A percentile compares a stretch with the other conserved stretches of the same genome.
These are phyloP conservation scores for Pygoscelis adeliae DNA, from an alignment of 2,113 vertebrate genomes.

Conservation along the genomic window DNA sequence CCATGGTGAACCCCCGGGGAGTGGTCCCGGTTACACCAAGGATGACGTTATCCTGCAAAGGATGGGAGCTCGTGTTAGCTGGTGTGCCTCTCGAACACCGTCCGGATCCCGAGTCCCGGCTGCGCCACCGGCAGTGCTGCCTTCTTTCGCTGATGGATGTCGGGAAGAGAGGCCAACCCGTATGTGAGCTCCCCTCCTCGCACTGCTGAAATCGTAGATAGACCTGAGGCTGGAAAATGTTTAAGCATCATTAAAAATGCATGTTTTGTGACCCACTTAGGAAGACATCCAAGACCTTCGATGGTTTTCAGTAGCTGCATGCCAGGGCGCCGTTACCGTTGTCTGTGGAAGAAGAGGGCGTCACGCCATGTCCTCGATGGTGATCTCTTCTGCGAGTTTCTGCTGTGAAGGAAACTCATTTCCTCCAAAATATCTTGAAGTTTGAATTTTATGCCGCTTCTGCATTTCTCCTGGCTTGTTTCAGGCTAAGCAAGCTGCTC, in stretches of 20 bases:
- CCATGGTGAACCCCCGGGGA: accelerated
- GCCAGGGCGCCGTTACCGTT: background rate
- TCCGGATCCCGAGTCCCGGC: accelerated
- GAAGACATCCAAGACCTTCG: background rate
- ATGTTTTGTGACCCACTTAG: background rate
- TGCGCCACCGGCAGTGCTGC: accelerated
- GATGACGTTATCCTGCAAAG: accelerated
- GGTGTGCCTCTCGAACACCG: accelerated
- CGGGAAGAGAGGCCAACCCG: background rate
- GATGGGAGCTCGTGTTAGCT: background rate
- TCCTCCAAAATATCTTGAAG: background rate
- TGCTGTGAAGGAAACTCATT: background rate
- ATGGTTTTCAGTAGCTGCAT: background rate
- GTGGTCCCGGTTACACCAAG: background rate
- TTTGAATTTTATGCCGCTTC: background rate
- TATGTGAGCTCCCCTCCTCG: background rate
- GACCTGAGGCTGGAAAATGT: constrained; percentile 6
- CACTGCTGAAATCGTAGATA: background rate
- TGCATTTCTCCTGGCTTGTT: background rate
- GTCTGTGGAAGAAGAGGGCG: background rate
- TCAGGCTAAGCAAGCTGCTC: background rate
- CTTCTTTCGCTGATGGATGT: accelerated
- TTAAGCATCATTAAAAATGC: constrained; percentile 17
- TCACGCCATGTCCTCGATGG: accelerated
- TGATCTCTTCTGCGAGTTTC: accelerated